Conservation (phyloP, 2,888 invertebrate genomes). For the Poecilobothrus nobilitatus region DNA sequence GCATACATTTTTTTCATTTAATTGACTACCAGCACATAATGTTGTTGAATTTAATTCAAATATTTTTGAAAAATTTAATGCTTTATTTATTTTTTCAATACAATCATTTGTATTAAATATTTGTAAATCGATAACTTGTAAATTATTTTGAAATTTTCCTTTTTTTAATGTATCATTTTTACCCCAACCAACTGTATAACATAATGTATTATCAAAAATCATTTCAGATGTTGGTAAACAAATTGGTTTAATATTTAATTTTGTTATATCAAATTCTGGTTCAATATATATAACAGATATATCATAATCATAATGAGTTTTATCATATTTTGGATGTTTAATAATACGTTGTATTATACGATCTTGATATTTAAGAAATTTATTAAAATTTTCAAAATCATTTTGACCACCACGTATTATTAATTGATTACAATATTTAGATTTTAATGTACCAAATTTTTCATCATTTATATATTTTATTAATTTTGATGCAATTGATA, state of each 20-base stretch:
- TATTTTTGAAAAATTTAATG: too few relatives aligned
- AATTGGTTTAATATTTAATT: constrained; percentile 57
- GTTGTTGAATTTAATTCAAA: too few relatives aligned
- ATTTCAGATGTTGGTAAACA: constrained; percentile 49
- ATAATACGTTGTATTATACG: constrained; percentile 43
- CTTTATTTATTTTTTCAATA: too few relatives aligned
- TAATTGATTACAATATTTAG: constrained; percentile 22
- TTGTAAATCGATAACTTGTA: constrained; percentile 42
- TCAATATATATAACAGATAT: constrained; percentile 57
- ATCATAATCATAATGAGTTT: constrained; percentile 60
- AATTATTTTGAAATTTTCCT: constrained; percentile 49
- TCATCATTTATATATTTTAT: neutral
- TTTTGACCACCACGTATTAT: constrained; percentile 60
- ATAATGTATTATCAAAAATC: constrained; percentile 34
- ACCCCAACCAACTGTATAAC: constrained; percentile 16
- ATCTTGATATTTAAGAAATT: constrained; percentile 58
- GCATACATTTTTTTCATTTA: constrained; percentile 45
- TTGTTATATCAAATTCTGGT: constrained; percentile 47
- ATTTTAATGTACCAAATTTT: neutral
- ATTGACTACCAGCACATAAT: constrained; percentile 67
- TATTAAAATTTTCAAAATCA: constrained; percentile 62
- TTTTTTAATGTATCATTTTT: constrained; percentile 19
- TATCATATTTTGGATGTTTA: constrained; percentile 44
- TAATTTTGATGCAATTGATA: constrained; percentile 62
- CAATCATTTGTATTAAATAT: too few relatives aligned